Percentiles rank a stretch among this genome's conserved stretches.
Evolutionary conservation across 2,888 invertebrate genomes (phyloP).

Genomic region (Callinectes sapidus): DNA sequence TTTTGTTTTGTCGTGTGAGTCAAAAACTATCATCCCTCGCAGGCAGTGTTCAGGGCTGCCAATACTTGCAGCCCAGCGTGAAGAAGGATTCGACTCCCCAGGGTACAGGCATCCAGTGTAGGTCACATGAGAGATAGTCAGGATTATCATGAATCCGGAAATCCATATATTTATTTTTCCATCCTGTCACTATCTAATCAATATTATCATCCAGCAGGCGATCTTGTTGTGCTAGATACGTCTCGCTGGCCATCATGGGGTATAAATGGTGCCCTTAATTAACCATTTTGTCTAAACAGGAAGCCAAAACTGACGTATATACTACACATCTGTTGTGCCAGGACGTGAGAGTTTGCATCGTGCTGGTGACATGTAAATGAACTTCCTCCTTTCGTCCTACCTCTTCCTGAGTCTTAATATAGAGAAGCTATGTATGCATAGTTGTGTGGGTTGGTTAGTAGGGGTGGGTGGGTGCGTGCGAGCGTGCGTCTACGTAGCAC

Average conservation of each 20-base stretch:
- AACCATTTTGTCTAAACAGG: background rate
- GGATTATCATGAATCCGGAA: background rate
- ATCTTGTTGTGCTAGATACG: background rate
- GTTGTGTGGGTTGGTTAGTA: background rate
- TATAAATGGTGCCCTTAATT: background rate
- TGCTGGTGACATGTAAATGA: constrained; percentile 4
- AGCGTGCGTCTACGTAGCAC: background rate
- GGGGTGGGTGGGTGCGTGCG: background rate
- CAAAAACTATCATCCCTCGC: constrained; percentile 2
- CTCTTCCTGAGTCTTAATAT: background rate
- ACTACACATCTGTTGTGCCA: background rate
- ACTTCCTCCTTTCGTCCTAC: background rate
- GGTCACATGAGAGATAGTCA: background rate
- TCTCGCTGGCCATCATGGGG: background rate
- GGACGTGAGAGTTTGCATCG: background rate
- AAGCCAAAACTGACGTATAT: background rate
- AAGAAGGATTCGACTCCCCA: background rate
- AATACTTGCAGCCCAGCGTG: background rate
- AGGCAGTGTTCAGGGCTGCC: background rate
- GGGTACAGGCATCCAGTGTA: background rate
- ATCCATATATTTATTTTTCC: background rate
- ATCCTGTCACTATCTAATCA: background rate
- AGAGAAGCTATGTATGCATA: background rate
- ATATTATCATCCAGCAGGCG: background rate
- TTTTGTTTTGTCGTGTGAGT: background rate